Base-by-base conservation (phyloP, 2,113 vertebrate genomes). In the Strigops habroptila region DNA sequence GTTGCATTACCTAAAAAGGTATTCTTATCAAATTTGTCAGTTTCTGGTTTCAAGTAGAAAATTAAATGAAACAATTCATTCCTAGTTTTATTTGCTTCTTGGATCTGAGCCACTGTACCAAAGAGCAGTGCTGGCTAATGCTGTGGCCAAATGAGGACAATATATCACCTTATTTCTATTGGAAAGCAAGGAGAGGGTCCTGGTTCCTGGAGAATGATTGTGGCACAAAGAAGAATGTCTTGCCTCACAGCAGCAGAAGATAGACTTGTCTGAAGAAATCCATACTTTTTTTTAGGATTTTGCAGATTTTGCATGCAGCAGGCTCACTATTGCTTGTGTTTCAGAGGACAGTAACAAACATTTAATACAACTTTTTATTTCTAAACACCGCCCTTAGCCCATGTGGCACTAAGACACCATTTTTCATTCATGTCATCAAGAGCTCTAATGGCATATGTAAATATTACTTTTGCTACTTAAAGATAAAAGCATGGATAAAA, bases 1-100 rank as follows among this genome's bases (percentile, higher is more conserved):
- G 94, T 10, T 94, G 81, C 6, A 13, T 95, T 88, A 83, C 49
- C 71, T 89, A 73, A 94, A 95, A 97, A 90, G 52, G n/a, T 68
- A 93, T 90, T 93, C 70, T 83, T 93, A 93, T 53, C 41, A 64
- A 91, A 93, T 92, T 80, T 91, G 65, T 89, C 84, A 44, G 30
- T 86, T 94, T 87, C 80, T 87, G 64, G 73, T 92, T 95, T 92
- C 84, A 92, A 95, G 49, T 35, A 96, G 55, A 86, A 96, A 96
- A 94, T 73, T 86, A 86, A 94, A 93, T 55, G 8, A 77, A 94
- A 84, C 31, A 30, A 88, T 74, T 93, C 16, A 89, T 91, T 83
- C 68, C 71, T 92, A 85, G 19, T 82, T 82, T 88, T 83, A 90
- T 55, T 76, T 71, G 44, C 51, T 93, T 68, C 10, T 44, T 90